Base-by-base conservation (phyloP, 2,888 invertebrate genomes). In the Athalia circularis region DNA sequence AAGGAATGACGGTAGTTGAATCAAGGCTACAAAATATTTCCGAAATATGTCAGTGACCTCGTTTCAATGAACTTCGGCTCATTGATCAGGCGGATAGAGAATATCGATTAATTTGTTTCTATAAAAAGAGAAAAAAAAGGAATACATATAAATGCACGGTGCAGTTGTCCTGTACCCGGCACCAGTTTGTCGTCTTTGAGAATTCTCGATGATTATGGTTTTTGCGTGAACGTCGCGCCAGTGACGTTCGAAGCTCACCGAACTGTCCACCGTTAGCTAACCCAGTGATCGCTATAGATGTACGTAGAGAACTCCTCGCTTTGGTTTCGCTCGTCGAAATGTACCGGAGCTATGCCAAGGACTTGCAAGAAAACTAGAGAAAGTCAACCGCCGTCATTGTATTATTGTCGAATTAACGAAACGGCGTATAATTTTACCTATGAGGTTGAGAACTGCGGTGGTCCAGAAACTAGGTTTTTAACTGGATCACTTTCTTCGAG, bases 241-340 rank as follows among this genome's bases (percentile, higher is more conserved):
- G 91, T 29, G 92, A 92, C 84, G 92, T 92, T 92, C 92, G 91
- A 83, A 91, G 91, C 82, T 48, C 62, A 29, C 29, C 62, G 43
- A 15, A 75, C 29, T 29, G 61, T 75, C 62, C 79, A 84, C 85
- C 86, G 86, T 86, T 86, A 85, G 83, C 80, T 82, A 83, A 82
- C 84, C 85, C 81, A 84, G 80, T 83, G 83, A 82, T 84, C 75
- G 48, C 65, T 79, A 29, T 29, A 79, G 62, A 72, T 29, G 81
- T 59, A 50, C 70, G 61, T 61, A 8, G 61, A 64, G 13, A 74
- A 79, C 76, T 47, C 54, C 67, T 64, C 72, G 77, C 29, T 29
- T 29, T 29, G 61, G 43, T 59, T 48, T 47, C 59, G 43, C 74
- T n/a, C 52, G 29, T 43, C 29, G 29, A 65, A 77, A 52, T 29